Percentiles rank a stretch among this genome's conserved stretches.
These are phyloP conservation scores for Acanthochromis polyacanthus DNA, from an alignment of 2,113 vertebrate species.

Conservation along the genomic window DNA sequence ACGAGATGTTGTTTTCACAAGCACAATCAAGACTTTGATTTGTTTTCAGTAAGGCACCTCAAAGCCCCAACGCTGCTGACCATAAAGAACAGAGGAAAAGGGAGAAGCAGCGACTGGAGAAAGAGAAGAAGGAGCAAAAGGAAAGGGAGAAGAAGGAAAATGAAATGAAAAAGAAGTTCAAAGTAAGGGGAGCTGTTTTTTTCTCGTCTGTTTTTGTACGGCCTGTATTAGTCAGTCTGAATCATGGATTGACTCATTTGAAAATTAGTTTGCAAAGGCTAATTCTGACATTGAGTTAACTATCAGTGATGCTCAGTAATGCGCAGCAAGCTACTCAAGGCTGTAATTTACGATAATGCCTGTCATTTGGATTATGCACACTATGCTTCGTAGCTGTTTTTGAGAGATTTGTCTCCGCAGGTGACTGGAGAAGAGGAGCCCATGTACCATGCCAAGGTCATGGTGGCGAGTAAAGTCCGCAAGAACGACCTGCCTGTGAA, in stretches of 20 bases:
- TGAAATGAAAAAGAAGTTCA: slow-evolving; percentile 86
- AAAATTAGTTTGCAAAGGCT: neutral
- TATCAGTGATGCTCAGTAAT: too few relatives aligned
- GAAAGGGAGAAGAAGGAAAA: slow-evolving; percentile 84
- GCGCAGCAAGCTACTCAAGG: too few relatives aligned
- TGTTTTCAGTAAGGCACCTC: slow-evolving; percentile 64
- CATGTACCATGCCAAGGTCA: slow-evolving; percentile 73
- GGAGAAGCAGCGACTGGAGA: slow-evolving; percentile 84
- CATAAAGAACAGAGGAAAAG: slow-evolving; percentile 82
- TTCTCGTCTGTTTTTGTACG: neutral
- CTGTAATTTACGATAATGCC: neutral
- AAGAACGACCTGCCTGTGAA: slow-evolving; percentile 75
- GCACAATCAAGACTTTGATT: slow-evolving; percentile 6
- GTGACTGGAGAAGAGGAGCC: slow-evolving; percentile 79
- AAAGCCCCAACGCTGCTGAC: slow-evolving; percentile 68
- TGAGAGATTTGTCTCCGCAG: slow-evolving; percentile 65
- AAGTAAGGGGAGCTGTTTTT: slow-evolving; percentile 64
- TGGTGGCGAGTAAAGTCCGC: slow-evolving; percentile 71
- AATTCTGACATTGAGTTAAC: neutral
- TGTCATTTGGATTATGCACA: neutral
- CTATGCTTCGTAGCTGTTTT: neutral
- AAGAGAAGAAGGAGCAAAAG: slow-evolving; percentile 84
- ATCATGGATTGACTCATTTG: neutral
- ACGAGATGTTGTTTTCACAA: neutral
- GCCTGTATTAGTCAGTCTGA: neutral